Base-by-base conservation (phyloP, 2,888 invertebrate species). In the Copidosoma aretas region DNA sequence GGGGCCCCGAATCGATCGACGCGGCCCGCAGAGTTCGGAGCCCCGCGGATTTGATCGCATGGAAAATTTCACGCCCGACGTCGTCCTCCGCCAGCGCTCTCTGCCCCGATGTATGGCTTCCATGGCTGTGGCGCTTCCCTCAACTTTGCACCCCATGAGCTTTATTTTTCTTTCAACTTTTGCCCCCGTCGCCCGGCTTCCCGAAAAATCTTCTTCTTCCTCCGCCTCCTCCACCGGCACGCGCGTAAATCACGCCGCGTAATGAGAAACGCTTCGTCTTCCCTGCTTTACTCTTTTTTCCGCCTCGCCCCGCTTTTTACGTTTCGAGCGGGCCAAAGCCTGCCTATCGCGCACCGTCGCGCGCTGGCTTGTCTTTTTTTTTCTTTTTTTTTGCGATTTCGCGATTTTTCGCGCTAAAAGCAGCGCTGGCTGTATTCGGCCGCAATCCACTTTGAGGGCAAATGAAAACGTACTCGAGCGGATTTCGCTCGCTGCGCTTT, bases 141-240 rank as follows among this genome's bases (percentile, higher is more conserved):
- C 79, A 79, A 81, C 81, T 81, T 81, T 81, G 78, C 80, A 81
- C 80, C 81, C 82, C 78, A 78, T 81, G 81, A 83, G 82, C 82
- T 79, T 82, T 83, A 83, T 83, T 83, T 83, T 83, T 83, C 83
- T 82, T 83, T 83, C 80, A 81, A 83, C 82, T 83, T 82, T 80
- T 78, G 79, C 79, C 57, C 41, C 43, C 52, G 39, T 39, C 46
- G 25, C 1, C 17, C 24, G 15, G 21, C 46, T 78, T 79, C 79
- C 79, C 80, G 80, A 79, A 80, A 79, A 81, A 78, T 79, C 79
- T 79, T 75, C 77, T 75, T 74, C 8, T 8, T 32, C 32, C 32
- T 32, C 8, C 3, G 8, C n/a, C n/a, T n/a, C n/a, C n/a, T n/a
- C n/a, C 75, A 75, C 76, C 75, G 77, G 76, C 77, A 77, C 77